Conservation (phyloP, 2,113 vertebrate species). For the Nesogale talazaci region DNA sequence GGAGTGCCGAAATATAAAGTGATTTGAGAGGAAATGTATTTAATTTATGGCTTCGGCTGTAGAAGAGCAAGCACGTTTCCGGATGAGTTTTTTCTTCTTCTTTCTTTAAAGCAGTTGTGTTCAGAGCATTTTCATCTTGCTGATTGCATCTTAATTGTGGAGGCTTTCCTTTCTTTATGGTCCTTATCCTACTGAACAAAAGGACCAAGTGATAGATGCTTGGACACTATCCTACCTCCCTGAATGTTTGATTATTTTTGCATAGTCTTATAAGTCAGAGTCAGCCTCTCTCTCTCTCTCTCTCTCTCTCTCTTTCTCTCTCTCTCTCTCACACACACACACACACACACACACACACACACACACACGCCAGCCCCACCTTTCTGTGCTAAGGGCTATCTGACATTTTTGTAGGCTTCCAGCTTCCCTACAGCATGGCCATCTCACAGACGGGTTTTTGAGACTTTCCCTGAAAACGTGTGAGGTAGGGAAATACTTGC, state of each 20-base stretch:
- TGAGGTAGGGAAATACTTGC: slow-evolving; percentile 75
- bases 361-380: background rate
- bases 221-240: background rate
- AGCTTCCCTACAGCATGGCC: slow-evolving; percentile 70
- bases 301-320: no score
- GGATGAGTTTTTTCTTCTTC: slow-evolving; percentile 60
- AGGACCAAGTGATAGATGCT: slow-evolving; percentile 62
- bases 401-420: slow-evolving; percentile 75
- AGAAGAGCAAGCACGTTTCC: slow-evolving; percentile 60
- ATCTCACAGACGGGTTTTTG: slow-evolving; percentile 59
- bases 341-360: background rate
- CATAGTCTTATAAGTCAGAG: background rate
- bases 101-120: slow-evolving; percentile 63
- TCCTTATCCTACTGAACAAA: slow-evolving; percentile 68
- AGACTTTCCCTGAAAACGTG: slow-evolving; percentile 70
- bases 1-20: slow-evolving; percentile 71
- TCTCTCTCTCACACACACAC: background rate
- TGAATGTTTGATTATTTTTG: slow-evolving; percentile 77
- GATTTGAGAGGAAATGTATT: slow-evolving; percentile 70
- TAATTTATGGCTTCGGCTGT: slow-evolving; percentile 70
- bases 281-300: slow-evolving; percentile 32
- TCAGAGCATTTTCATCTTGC: slow-evolving; percentile 59
- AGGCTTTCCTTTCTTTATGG: slow-evolving; percentile 34
- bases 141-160: slow-evolving; percentile 66
- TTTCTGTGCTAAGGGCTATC: slow-evolving; percentile 63